Base-by-base conservation (phyloP, 2,888 invertebrate genomes). In the Ashinkailepas kermadecensis region DNA sequence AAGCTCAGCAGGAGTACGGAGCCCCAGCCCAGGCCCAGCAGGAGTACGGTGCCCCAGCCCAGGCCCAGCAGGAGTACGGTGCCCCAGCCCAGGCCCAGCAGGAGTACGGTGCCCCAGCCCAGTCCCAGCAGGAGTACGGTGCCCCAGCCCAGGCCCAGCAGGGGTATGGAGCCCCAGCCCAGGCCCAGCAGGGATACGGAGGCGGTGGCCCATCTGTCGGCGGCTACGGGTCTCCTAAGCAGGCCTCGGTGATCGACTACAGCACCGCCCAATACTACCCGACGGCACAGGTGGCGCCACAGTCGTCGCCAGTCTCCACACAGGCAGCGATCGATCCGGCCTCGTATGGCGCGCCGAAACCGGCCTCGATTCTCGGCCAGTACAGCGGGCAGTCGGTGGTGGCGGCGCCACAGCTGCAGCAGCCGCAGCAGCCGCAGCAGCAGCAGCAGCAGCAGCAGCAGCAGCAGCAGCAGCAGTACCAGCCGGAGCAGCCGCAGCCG, bases 211-310 rank as follows among this genome's bases (percentile, higher is more conserved):
- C 18, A 1, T 2, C 23, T 13, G 70, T 39, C 0, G 21, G 54
- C 10, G 79, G 25, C 4, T 79, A 79, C 79, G 79, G 79, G n/a
- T n/a, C 79, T 7, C 79, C 79, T 3, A 79, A 79, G 79, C 58
- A 79, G 57, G 58, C 57, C 11, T 79, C 79, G 3, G 58, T 79
- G 58, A 79, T 79, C 58, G 79, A 79, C 58, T 79, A 58, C 79
- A 79, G 79, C 58, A 3, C 58, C 1, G 79, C 79, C 7, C 79
- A 79, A 25, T 59, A 25, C 58, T 79, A 79, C 23, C 23, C 57
- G 25, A 79, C 79, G 25, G 79, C 79, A 0, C 58, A 79, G 58
- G 58, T 79, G 23, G 79, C 58, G 23, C 79, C 79, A 7, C 79
- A 58, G 58, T 58, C 79, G 23, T 58, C 79, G 18, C 79, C 79